Evolutionary conservation across 2,797 vertebrate genomes (phyloP), one percentile per base, ranked within the genome.

Genomic region (Selene dorsalis): DNA sequence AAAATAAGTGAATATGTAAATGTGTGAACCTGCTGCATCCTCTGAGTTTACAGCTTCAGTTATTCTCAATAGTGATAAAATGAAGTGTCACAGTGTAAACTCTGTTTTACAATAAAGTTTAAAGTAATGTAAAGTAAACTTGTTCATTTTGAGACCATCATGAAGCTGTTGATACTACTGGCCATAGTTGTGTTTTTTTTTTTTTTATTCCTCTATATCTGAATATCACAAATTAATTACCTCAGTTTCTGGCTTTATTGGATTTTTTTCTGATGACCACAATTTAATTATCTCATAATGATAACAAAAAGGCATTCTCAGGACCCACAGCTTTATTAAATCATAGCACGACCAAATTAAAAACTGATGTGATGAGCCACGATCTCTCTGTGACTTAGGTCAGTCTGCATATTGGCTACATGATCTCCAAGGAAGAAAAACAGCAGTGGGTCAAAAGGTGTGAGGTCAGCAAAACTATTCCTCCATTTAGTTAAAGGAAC

Each of bases 251-350:
- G 39, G 12, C 61, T n/a, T 57, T 61, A 61, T 30, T 55, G 1
- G 18, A 26, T 68, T 57, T 74, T 55, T 32, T 65, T 28, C 9
- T 43, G 12, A 53, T 70, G 35, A 75, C 59, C 24, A 28, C 13
- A n/a, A n/a, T 22, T 75, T 20, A 62, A 55, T 75, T 66, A 53
- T 76, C 30, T 48, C 41, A 18, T 41, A 26, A 39, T 48, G 11
- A n/a, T 47, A 18, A 69, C 24, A 58, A 55, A 55, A 22, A 20
- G 52, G 52, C 24, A 55, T 55, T 55, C 52, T 55, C 22, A 47
- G 26, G 56, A 77, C 30, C 39, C 38, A 50, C 7, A 30, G 18
- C n/a, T 43, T 57, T 53, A 75, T 75, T 75, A 71, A 67, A 50
- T 62, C 12, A 64, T 13, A 16, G 3, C 3, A 20, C 30, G 11